Conservation (phyloP, 2,113 vertebrate species). For the Chamaetylas fuelleborni region DNA sequence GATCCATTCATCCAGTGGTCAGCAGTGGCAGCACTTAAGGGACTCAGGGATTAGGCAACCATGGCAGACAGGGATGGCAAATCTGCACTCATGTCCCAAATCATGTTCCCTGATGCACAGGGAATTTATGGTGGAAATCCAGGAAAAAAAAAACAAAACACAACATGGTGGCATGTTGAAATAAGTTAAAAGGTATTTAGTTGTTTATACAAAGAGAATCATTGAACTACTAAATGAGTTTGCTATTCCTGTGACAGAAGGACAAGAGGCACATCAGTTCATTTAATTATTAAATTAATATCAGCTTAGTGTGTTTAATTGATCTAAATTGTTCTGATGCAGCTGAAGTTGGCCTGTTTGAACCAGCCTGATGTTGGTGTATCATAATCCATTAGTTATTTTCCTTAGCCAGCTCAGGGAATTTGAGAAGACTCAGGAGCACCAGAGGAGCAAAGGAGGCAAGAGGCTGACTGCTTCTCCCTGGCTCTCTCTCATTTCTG, state of each 20-base stretch:
- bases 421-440: background rate
- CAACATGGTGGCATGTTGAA: accelerated
- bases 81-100: background rate
- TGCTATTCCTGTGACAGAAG: background rate
- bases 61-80: background rate
- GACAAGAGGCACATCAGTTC: background rate
- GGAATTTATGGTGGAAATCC: background rate
- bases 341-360: background rate
- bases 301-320: background rate
- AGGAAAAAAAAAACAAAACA: background rate
- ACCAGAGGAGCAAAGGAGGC: background rate
- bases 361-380: background rate
- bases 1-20: conserved; percentile 1
- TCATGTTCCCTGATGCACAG: background rate
- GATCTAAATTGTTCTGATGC: conserved; percentile 4
- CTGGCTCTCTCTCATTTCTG: background rate
- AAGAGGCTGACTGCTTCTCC: background rate
- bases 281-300: conserved; percentile 38
- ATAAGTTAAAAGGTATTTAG: background rate
- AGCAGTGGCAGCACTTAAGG: background rate
- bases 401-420: background rate
- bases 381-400: background rate
- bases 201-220: background rate
- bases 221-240: background rate
- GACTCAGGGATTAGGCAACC: background rate